Evolutionary conservation across 2,113 vertebrate species (phyloP), one percentile per base, ranked within the genome.

Genomic region (Ivindomyrus marchei): DNA sequence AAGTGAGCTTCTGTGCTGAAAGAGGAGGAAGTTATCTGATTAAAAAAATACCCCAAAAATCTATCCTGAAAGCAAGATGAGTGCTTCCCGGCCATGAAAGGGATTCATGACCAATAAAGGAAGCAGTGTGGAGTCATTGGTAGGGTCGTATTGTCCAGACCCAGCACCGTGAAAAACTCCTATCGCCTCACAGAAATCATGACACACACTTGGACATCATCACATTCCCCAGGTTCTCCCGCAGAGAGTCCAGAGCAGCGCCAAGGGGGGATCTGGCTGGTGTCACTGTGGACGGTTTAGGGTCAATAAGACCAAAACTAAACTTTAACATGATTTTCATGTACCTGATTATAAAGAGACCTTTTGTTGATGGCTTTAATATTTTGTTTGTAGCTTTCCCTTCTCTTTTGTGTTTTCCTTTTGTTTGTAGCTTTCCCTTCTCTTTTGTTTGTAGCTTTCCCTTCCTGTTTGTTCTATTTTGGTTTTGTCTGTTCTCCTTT

Each of bases 11-110:
- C 49, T 52, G 85, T 53, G 27, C 45, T 53, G 49, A 53, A 53
- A 53, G 47, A 19, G 85, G 49, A 87, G 85, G 85, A 87, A 15
- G n/a, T 87, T 87, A 87, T 87, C 85, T 87, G 85, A 53, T 87
- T 87, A 87, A 87, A 53, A 31, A 87, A 87, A 87, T 39, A 36
- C 10, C 17, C 39, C 15, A 47, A 47, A 85, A 85, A 85, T 47
- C 50, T 47, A 7, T 47, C 85, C 50, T 36, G 85, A 52, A 47
- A 24, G 85, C 31, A 39, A 53, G 49, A 17, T 87, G 13, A 53
- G 47, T 36, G 85, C 11, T 56, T 36, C 31, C 49, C 11, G 13
- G 50, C 50, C 85, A 8, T 53, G 50, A 87, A 87, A 17, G 27
- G 49, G 50, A 87, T 87, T 87, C 49, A 17, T 53, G 50, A 85